phyloP scores from a whole-genome alignment of 2,888 invertebrate genomes.

The Pseudanteris insignis region DNA sequence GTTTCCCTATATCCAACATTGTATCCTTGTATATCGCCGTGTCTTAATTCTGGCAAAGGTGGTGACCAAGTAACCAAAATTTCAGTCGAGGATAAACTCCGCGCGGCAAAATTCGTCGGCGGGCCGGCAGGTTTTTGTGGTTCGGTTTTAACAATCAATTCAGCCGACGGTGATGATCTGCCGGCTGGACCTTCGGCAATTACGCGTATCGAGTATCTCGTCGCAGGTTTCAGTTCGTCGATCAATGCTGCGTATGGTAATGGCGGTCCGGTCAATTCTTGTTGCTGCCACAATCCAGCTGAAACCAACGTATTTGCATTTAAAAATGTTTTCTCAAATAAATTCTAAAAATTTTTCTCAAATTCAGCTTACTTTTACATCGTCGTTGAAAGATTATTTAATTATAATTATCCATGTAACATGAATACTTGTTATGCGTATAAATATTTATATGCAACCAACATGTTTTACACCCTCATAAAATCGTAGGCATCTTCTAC shows the following conservation, averaged over 20 bases:
- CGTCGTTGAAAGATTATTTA: too few relatives aligned
- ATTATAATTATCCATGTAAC: too few relatives aligned
- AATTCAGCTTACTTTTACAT: too few relatives aligned
- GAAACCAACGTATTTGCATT: too few relatives aligned
- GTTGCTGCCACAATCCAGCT: constrained; percentile 73
- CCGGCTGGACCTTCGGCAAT: constrained; percentile 81
- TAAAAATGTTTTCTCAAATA: too few relatives aligned
- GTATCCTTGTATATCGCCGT: constrained; percentile 81
- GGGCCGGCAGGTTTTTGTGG: constrained; percentile 78
- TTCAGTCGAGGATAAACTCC: constrained; percentile 78
- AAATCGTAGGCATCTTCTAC: too few relatives aligned
- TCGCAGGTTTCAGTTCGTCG: constrained; percentile 77
- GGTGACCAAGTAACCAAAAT: constrained; percentile 79
- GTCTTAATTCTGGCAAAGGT: constrained; percentile 74
- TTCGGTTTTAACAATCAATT: constrained; percentile 73
- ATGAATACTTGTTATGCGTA: too few relatives aligned
- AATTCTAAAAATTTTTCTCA: too few relatives aligned
- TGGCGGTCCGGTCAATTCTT: constrained; percentile 74
- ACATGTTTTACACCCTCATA: too few relatives aligned
- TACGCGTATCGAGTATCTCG: constrained; percentile 76
- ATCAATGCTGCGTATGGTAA: constrained; percentile 72
- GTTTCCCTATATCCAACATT: constrained; percentile 75
- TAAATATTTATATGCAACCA: too few relatives aligned
- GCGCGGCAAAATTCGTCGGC: constrained; percentile 74
- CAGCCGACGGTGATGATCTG: constrained; percentile 74